Evolutionary conservation across 1,140 invertebrate genomes (phyloP), one percentile per base, ranked within the genome.

Genomic region (Camponotus floridanus): DNA sequence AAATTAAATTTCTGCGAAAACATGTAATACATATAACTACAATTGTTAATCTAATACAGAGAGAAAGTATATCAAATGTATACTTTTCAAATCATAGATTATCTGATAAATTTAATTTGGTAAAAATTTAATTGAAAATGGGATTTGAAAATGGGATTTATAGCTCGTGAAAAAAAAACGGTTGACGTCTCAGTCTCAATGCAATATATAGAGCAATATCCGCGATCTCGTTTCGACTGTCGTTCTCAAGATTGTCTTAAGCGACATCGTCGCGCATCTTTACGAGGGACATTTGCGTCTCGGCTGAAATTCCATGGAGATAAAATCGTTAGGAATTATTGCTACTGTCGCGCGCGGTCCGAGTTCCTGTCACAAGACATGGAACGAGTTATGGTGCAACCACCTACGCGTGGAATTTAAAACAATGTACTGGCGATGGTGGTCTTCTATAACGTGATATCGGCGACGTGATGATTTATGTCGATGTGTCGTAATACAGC

Each of bases 321-420:
- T 94, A 92, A 92, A 91, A 94, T 93, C 92, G 89, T 76, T 85
- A 87, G 91, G 90, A 94, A 93, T 94, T 92, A 93, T 94, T 91
- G 91, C 92, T 90, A 92, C 92, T 89, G 88, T 90, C 87, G 68
- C 76, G 51, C 87, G 64, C 76, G 59, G 59, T 18, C 55, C 36
- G 51, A 59, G 64, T 76, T 61, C 31, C 51, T 21, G 67, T 51
- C 62, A 70, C 57, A 11, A 7, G 74, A 79, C 64, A 4, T 15
- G 18, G 76, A 67, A 79, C 64, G 61, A 78, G 64, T 86, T 79
- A 80, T 67, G 51, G 51, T 51, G 62, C 51, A 78, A 80, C 62
- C 61, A 59, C 76, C 79, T 83, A 83, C 79, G 39, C 67, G 68
- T 61, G 79, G 68, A 83, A 83, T 83, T 62, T 51, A 85, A 85